Evolutionary conservation across 2,113 vertebrate species (phyloP), one percentile per base, ranked within the genome.

Genomic region (Apteryx owenii): DNA sequence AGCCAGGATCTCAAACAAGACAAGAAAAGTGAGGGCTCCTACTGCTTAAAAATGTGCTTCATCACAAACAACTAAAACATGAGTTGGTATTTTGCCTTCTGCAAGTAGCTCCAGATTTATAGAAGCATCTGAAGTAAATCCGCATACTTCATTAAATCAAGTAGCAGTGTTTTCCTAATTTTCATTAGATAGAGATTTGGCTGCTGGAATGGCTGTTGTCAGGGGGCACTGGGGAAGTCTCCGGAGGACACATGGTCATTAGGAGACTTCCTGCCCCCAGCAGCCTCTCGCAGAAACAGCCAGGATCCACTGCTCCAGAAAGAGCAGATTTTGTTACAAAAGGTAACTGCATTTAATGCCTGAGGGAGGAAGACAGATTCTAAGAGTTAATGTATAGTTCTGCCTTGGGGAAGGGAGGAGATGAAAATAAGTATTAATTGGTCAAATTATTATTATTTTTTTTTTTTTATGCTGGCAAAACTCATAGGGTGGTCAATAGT

Each of bases 71-170:
- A 50, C 36, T 22, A 76, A 60, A 38, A 77, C 1, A 4, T 7
- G 7, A 92, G 73, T 60, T 64, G 66, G 28, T 95, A 82, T 77
- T 40, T 87, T 85, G 77, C 62, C 71, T 94, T 91, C 92, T 93
- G 50, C 81, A 81, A 94, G 60, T 42, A 70, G 12, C 25, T 90
- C 46, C 88, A 88, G 56, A 86, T 94, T 96, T 95, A 95, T 48
- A 71, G 87, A 83, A 94, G 70, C 58, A 94, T 89, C 94, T 94
- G 73, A 95, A 93, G 60, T 85, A 95, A 85, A 94, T 78, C 68
- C 88, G 75, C 90, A 88, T 90, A 80, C 50, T 83, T 92, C 71
- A 93, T 85, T 91, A 93, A 85, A 91, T 92, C 84, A 92, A 80
- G 91, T 90, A 95, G 23, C 71, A 92, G 40, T 69, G 40, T 91